Base-by-base conservation (phyloP, 2,113 vertebrate genomes). In the Strix aluco region DNA sequence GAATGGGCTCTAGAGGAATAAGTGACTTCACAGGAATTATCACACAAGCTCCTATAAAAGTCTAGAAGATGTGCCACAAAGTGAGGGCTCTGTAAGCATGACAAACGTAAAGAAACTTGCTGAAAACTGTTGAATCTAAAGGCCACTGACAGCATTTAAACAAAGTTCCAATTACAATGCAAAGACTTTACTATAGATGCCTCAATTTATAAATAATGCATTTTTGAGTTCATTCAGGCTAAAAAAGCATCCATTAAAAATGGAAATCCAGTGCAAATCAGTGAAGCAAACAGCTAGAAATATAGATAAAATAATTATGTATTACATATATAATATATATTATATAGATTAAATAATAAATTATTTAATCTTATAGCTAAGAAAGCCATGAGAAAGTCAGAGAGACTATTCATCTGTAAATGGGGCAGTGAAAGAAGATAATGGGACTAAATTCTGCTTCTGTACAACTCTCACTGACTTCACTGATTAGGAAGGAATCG, bases 231-330 rank as follows among this genome's bases (percentile, higher is more conserved):
- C 59, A 83, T 81, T 93, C 88, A 63, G 59, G 67, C 55, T 82
- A 92, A 90, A 88, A 18, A 38, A 51, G 18, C 40, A 92, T 27
- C 75, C 72, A 86, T 94, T 88, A 90, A 90, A 93, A 83, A 97
- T 86, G 90, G 72, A 95, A 95, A 93, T 90, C 51, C 55, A 59
- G 62, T 55, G 32, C 54, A 86, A 93, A 66, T 91, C 62, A 83
- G 67, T 81, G 85, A 74, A 83, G 75, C 88, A 71, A 67, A 70
- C 42, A 66, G 7, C n/a, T n/a, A 90, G 47, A 40, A 94, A 72
- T 52, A 58, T 6, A 55, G 61, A 92, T 42, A 69, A 91, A 86
- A 86, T 18, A n/a, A 92, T 21, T 91, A 46, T 46, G 44, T 46
- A 46, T 46, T 46, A 46, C 15, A 44, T 44, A 44, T 44, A 44